These are phyloP conservation scores for Drosophila lacertosa DNA, from an alignment of 1,140 invertebrate genomes.

Conservation along the genomic window DNA sequence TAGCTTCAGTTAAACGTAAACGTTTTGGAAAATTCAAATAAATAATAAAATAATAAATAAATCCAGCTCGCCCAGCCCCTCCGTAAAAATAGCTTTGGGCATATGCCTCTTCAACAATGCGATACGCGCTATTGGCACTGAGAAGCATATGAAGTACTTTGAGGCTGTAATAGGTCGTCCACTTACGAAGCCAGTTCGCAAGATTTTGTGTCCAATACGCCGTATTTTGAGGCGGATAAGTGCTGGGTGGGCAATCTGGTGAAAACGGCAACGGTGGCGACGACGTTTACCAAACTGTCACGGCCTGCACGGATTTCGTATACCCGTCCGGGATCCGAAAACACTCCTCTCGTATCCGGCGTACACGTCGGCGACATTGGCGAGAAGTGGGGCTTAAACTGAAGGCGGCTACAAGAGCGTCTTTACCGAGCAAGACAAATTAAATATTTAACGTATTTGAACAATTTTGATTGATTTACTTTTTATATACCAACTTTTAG, in stretches of 20 bases:
- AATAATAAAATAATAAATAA: no score
- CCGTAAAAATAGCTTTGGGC: slow-evolving; percentile 88
- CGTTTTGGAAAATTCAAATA: no score
- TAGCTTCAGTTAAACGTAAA: no score
- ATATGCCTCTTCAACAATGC: slow-evolving; percentile 89
- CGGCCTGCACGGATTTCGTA: slow-evolving; percentile 94
- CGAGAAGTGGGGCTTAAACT: slow-evolving; percentile 94
- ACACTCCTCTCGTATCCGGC: slow-evolving; percentile 89
- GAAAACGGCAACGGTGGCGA: slow-evolving; percentile 94
- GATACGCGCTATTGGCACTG: slow-evolving; percentile 90
- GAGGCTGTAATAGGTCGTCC: slow-evolving; percentile 90
- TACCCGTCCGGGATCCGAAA: slow-evolving; percentile 91
- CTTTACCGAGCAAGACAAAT: no score
- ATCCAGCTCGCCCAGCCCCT: slow-evolving; percentile 87
- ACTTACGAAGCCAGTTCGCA: slow-evolving; percentile 91
- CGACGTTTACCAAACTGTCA: slow-evolving; percentile 96
- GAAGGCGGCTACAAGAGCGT: no score
- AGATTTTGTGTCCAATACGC: slow-evolving; percentile 95
- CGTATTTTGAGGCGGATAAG: slow-evolving; percentile 97
- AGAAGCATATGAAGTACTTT: slow-evolving; percentile 89
- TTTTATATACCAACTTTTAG: no score
- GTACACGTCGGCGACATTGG: slow-evolving; percentile 93
- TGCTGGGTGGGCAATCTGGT: slow-evolving; percentile 97
- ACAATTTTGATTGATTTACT: no score
- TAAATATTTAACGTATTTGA: no score